Conservation (phyloP, 1,140 invertebrate genomes). For the Lordiphosa clarofinis region DNA sequence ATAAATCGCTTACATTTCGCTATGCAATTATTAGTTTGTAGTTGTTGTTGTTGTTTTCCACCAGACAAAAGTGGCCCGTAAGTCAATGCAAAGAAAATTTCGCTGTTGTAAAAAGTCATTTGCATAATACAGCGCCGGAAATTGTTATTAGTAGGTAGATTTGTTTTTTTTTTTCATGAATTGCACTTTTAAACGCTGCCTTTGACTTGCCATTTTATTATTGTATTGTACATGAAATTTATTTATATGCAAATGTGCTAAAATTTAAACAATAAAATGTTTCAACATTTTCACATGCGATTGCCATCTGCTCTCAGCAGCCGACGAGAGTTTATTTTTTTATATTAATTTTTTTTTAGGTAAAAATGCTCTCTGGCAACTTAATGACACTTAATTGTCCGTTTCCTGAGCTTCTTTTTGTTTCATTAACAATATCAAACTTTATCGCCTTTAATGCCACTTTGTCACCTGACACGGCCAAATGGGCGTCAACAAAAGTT, state of each 20-base stretch:
- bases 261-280: conserved; percentile 66
- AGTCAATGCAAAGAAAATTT: conserved; percentile 70
- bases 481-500: conserved; percentile 49
- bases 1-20: conserved; percentile 73
- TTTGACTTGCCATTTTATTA: conserved; percentile 54
- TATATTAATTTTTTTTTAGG: conserved; percentile 48
- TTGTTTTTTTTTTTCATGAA: conserved; percentile 46
- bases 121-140: conserved; percentile 72
- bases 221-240: conserved; percentile 57
- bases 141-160: conserved; percentile 68
- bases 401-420: conserved; percentile 38
- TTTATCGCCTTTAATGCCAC: conserved; percentile 62
- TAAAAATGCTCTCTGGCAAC: conserved; percentile 42
- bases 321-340: conserved; percentile 26
- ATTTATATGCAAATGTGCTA: conserved; percentile 69
- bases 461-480: conserved; percentile 69
- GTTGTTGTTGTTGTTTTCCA: conserved; percentile 26
- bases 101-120: conserved; percentile 67
- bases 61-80: conserved; percentile 40
- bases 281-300: conserved; percentile 60
- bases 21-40: conserved; percentile 63
- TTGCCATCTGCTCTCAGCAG: conserved; percentile 37
- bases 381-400: conserved; percentile 64
- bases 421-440: conserved; percentile 28
- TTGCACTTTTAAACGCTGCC: conserved; percentile 69